These are phyloP conservation scores for Rostratula benghalensis DNA, from an alignment of 2,113 vertebrate species.

Conservation along the genomic window DNA sequence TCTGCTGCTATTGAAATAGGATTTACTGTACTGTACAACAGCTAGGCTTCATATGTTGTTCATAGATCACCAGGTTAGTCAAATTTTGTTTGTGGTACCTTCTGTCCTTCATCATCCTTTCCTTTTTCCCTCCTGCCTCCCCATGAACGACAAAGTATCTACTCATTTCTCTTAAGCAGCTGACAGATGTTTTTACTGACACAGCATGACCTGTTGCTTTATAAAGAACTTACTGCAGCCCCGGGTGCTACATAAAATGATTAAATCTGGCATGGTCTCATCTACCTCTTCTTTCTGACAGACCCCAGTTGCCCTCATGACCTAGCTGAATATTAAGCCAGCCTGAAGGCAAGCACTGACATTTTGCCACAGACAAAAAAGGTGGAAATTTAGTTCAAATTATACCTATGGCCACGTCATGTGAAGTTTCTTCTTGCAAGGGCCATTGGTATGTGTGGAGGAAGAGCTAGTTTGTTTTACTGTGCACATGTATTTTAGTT, in stretches of 20 bases:
- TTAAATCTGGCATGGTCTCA: constrained; percentile 37
- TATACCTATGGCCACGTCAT: background rate
- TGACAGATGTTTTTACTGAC: constrained; percentile 22
- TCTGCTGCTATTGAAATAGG: background rate
- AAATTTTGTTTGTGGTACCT: background rate
- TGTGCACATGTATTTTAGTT: background rate
- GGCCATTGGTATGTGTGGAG: background rate
- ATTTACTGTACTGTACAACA: background rate
- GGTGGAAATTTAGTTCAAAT: constrained; percentile 2
- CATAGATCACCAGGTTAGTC: background rate
- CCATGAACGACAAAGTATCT: background rate
- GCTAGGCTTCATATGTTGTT: background rate
- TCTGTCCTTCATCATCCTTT: background rate
- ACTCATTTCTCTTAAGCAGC: background rate
- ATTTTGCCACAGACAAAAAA: constrained; percentile 55
- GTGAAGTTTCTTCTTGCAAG: constrained; percentile 5
- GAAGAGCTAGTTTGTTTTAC: background rate
- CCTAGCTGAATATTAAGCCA: constrained; percentile 43
- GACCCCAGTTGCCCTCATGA: constrained; percentile 33
- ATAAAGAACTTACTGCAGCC: constrained; percentile 42
- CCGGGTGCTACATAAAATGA: constrained; percentile 46
- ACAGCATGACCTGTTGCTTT: constrained; percentile 39
- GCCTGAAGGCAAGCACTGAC: constrained; percentile 53
- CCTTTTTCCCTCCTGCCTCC: background rate
- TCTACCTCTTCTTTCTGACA: constrained; percentile 15